These are phyloP conservation scores for Cenopis cana DNA, from an alignment of 2,888 invertebrate genomes.

Conservation along the genomic window DNA sequence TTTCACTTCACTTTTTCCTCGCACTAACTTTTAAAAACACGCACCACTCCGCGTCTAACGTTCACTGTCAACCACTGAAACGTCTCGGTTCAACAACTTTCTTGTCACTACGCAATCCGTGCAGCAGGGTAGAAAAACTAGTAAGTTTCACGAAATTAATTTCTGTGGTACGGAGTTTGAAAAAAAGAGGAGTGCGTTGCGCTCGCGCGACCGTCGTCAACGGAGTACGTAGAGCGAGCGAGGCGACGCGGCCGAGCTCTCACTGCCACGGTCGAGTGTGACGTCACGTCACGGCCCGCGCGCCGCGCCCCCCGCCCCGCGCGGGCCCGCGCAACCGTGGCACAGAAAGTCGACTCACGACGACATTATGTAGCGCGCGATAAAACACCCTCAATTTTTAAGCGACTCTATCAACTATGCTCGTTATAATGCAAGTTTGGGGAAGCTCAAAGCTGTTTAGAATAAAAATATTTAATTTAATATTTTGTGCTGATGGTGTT, in stretches of 20 bases:
- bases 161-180: slow-evolving; percentile 58
- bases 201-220: slow-evolving; percentile 81
- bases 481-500: not conserved
- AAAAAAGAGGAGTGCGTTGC: slow-evolving; percentile 69
- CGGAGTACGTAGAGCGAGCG: slow-evolving; percentile 79
- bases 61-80: slow-evolving; percentile 63
- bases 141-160: slow-evolving; percentile 66
- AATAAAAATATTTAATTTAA: not conserved
- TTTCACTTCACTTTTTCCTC: slow-evolving; percentile 82
- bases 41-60: slow-evolving; percentile 72
- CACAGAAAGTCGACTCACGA: slow-evolving; percentile 80
- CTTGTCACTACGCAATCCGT: slow-evolving; percentile 73
- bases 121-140: slow-evolving; percentile 72
- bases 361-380: slow-evolving; percentile 80
- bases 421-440: slow-evolving; percentile 74
- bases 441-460: slow-evolving; percentile 51
- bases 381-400: slow-evolving; percentile 80
- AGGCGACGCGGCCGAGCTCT: slow-evolving; percentile 77
- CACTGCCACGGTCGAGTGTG: slow-evolving; percentile 84
- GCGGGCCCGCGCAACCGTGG: slow-evolving; percentile 71
- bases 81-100: slow-evolving; percentile 57
- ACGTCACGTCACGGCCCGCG: slow-evolving; percentile 73
- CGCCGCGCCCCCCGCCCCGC: slow-evolving; percentile 50
- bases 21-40: slow-evolving; percentile 78
- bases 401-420: slow-evolving; percentile 71